Evolutionary conservation across 2,113 vertebrate genomes (phyloP).

Genomic region (Nothocercus julius): DNA sequence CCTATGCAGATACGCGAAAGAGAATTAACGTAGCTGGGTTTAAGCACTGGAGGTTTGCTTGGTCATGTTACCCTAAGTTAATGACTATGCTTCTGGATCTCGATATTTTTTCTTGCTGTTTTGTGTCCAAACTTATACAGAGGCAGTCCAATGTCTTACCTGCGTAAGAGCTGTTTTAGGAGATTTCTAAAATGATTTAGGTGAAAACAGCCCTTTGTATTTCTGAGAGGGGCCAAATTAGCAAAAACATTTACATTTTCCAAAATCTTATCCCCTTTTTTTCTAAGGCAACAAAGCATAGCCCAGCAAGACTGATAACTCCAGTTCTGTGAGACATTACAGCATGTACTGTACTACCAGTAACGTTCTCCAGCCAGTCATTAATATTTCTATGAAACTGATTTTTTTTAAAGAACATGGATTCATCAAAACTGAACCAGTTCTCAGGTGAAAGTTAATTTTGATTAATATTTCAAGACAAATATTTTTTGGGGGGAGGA

Average conservation of each 20-base stretch:
- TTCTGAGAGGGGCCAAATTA: background rate
- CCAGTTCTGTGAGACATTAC: background rate
- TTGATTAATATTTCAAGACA: constrained; percentile 1
- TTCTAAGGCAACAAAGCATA: background rate
- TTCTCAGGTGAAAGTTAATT: background rate
- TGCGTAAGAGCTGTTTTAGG: background rate
- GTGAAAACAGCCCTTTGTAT: background rate
- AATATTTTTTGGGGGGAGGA: background rate
- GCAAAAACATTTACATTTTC: background rate
- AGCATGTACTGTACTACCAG: background rate
- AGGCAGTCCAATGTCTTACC: background rate
- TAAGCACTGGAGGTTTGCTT: background rate
- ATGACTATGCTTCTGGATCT: background rate
- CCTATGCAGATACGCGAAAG: background rate
- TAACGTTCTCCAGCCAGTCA: background rate
- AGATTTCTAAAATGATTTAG: background rate
- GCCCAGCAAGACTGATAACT: background rate
- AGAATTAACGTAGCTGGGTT: background rate
- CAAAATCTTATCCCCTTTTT: background rate
- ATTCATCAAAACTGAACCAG: background rate
- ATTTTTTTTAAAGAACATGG: background rate
- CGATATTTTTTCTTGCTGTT: background rate
- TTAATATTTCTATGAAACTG: background rate
- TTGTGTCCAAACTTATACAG: background rate
- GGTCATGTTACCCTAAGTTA: accelerated